These are phyloP conservation scores for Mesorhabditis sp. DNA, from an alignment of 2,888 invertebrate genomes.

Conservation along the genomic window DNA sequence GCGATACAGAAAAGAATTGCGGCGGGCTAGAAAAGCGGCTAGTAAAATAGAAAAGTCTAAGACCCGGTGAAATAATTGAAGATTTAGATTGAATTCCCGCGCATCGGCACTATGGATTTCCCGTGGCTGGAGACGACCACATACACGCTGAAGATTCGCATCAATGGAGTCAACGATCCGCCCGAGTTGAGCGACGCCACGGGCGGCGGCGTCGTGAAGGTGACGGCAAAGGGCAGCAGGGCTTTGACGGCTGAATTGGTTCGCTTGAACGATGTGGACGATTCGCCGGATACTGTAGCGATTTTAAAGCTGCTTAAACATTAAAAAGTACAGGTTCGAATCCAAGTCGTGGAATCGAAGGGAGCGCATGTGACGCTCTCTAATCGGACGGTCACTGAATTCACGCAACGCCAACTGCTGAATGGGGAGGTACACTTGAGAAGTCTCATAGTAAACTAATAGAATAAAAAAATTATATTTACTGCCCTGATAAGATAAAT, in stretches of 20 bases:
- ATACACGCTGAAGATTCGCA: conserved; percentile 48
- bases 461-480: background rate
- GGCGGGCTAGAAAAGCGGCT: background rate
- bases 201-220: conserved; percentile 31
- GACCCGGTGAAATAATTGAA: background rate
- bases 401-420: conserved; percentile 43
- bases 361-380: conserved; percentile 45
- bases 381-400: conserved; percentile 40
- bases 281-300: conserved; percentile 32
- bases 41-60: background rate
- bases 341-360: conserved; percentile 58
- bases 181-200: conserved; percentile 53
- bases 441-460: background rate
- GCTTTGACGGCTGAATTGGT: conserved; percentile 27
- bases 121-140: conserved; percentile 30
- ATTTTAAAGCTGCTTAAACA: too few species aligned
- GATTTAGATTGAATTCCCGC: conserved; percentile 31
- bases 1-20: background rate
- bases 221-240: conserved; percentile 37
- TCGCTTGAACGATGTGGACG: conserved; percentile 30
- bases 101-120: conserved; percentile 19
- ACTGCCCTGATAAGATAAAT: too few species aligned
- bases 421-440: conserved; percentile 29
- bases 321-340: conserved; percentile 21
- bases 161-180: conserved; percentile 59